Conservation (phyloP, 2,888 invertebrate genomes). For the Asteroscopus sphinx region DNA sequence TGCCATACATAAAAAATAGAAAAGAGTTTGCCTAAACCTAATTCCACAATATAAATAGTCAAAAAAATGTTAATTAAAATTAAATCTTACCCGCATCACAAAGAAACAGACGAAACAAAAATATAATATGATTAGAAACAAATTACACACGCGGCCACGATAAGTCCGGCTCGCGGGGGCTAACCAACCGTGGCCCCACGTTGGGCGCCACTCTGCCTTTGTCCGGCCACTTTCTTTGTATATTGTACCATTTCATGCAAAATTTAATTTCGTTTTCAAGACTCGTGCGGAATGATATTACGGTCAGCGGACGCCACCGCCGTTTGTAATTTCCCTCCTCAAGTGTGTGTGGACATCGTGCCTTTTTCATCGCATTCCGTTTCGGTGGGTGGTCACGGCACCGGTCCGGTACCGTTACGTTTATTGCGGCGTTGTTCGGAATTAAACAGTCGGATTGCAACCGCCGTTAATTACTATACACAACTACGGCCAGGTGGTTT, state of each 20-base stretch:
- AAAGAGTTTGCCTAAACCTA: background rate
- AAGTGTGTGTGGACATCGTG: constrained; percentile 88
- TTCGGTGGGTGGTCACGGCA: constrained; percentile 77
- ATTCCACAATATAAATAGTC: constrained; percentile 26
- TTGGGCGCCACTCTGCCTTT: constrained; percentile 82
- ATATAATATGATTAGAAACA: constrained; percentile 88
- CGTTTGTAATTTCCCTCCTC: constrained; percentile 87
- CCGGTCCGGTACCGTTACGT: constrained; percentile 78
- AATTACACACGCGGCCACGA: constrained; percentile 81
- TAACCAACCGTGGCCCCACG: constrained; percentile 81
- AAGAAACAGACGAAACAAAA: constrained; percentile 71
- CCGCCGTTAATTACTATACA: constrained; percentile 85
- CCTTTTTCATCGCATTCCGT: constrained; percentile 89
- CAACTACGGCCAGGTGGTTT: constrained; percentile 78
- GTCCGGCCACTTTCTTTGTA: constrained; percentile 88
- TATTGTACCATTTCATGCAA: constrained; percentile 89
- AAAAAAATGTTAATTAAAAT: constrained; percentile 67
- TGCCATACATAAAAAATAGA: no score
- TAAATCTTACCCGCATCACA: constrained; percentile 68
- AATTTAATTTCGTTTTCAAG: constrained; percentile 90
- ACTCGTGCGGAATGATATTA: constrained; percentile 89
- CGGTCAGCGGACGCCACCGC: constrained; percentile 79
- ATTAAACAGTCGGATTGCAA: constrained; percentile 86
- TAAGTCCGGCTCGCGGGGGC: constrained; percentile 70
- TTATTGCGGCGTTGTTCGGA: constrained; percentile 84